Base-by-base conservation (phyloP, 2,797 vertebrate genomes). In the Clarias pachynema region DNA sequence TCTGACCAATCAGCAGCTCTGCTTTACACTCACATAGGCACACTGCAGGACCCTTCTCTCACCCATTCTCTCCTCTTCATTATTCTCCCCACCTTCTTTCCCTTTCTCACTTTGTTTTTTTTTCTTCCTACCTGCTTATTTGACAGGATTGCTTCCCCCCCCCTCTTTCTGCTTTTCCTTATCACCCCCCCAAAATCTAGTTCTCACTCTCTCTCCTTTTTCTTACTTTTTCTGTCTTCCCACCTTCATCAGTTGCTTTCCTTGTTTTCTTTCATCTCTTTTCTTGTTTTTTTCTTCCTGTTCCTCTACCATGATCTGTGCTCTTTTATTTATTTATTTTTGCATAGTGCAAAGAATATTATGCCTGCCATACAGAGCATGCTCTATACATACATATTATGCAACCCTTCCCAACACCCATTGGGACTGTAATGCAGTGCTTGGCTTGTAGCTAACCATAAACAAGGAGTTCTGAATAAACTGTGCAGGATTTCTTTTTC, bases 1-100 rank as follows among this genome's bases (percentile, higher is more conserved):
- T 81, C 62, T 81, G 79, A 53, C 62, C 79, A 66, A 81, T 53
- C 62, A 81, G 79, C 79, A 68, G 79, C 40, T 66, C 62, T 81
- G 40, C 44, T 81, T 66, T 81, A 81, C 62, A 81, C 63, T 53
- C 63, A 5, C 40, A 49, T n/a, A 24, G 18, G 18, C 62, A 63
- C 59, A 8, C 22, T 79, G 77, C 40, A 57, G 53, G 59, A 63
- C 78, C 57, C 34, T 44, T 62, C 75, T 62, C 75, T 62, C 77
- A 62, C 57, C 75, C 57, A 40, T 79, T 59, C 77, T 63, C 24
- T 60, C 22, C 59, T 44, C 14, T 44, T 63, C 78, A 79, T 63
- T 79, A 79, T 65, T 79, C 34, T 63, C 37, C 56, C 59, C 37
- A 79, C 24, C 60, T 63, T 26, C 29, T 62, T 40, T 73, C 40